These are phyloP conservation scores for Australoheros scitulus DNA, from an alignment of 2,113 vertebrate species.

Conservation along the genomic window DNA sequence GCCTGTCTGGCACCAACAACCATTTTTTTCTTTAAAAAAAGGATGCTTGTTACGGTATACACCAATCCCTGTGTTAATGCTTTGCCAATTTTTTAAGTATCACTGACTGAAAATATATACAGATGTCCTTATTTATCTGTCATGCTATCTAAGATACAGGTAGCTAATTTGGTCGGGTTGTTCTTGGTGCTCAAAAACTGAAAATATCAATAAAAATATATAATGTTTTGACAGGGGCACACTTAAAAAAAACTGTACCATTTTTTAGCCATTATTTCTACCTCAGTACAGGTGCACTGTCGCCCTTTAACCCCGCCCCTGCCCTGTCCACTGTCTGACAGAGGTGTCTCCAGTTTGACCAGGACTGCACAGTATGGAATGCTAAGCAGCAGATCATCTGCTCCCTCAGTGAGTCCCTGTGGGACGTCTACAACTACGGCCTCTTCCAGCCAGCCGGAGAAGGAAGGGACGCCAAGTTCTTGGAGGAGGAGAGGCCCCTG, in stretches of 20 bases:
- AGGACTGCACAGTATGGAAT: slow-evolving; percentile 87
- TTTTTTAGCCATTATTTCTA: not conserved
- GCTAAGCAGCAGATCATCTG: slow-evolving; percentile 93
- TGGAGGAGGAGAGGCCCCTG: slow-evolving; percentile 88
- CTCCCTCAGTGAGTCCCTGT: slow-evolving; percentile 87
- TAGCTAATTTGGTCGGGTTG: not conserved
- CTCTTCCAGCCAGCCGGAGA: slow-evolving; percentile 93
- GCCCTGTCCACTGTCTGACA: slow-evolving; percentile 54
- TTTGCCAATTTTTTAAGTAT: not conserved
- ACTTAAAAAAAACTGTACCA: not conserved
- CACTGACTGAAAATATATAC: not conserved
- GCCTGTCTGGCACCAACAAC: not conserved
- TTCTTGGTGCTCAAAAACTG: not conserved
- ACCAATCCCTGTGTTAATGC: not conserved
- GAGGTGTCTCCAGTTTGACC: slow-evolving; percentile 93
- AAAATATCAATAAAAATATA: not conserved
- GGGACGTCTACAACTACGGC: slow-evolving; percentile 92
- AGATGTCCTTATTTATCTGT: not conserved
- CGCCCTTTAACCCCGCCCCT: slow-evolving; percentile 1
- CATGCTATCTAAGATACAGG: not conserved
- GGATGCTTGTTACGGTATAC: not conserved
- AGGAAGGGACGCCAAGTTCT: slow-evolving; percentile 89
- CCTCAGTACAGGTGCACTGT: not conserved
- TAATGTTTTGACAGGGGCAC: not conserved
- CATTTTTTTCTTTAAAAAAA: not conserved